Evolutionary conservation across 2,888 invertebrate genomes (phyloP), one percentile per base, ranked within the genome.

Genomic region (Drosophila stalkeri): DNA sequence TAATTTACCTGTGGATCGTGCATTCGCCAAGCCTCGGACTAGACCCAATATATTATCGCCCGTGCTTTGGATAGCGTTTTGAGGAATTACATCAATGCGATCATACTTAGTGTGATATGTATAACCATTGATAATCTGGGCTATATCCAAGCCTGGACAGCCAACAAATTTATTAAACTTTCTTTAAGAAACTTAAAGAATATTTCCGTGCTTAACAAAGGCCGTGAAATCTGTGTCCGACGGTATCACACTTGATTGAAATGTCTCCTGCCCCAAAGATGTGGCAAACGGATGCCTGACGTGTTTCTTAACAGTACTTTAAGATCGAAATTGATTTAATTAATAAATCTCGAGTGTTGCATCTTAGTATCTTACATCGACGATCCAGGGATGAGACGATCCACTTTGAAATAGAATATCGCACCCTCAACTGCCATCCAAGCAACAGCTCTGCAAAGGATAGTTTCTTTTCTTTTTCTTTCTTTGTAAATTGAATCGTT

Each of bases 351-450:
- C 6, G 14, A 33, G 44, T 12, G 11, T 20, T 9, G 14, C 6
- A n/a, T 9, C 31, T 11, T 33, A 33, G 6, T 11, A 6, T 11
- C 77, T 77, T 65, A 95, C 94, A 39, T 94, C 92, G 66, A 96
- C 92, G 0, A 97, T 92, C 93, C 97, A 95, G 0, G 96, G 94
- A 89, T 95, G 95, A 43, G 94, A 93, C 2, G 97, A 97, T 1
- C 97, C 97, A 54, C 96, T 95, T 94, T 99, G 99, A 91, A 99
- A 99, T 16, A 99, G 93, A 61, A 97, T 16, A 37, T 37, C 37
- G 16, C 37, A 14, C 6, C 37, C 37, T 37, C 37, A 14, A 6
- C 37, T 37, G 37, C 37, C 37, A 14, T 37, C 37, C 14, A 37
- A 92, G 92, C 94, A 64, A 99, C 96, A 0, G 96, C 95, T 57